These are phyloP conservation scores for Leuciscus idus DNA, from an alignment of 2,113 vertebrate species.

Conservation along the genomic window DNA sequence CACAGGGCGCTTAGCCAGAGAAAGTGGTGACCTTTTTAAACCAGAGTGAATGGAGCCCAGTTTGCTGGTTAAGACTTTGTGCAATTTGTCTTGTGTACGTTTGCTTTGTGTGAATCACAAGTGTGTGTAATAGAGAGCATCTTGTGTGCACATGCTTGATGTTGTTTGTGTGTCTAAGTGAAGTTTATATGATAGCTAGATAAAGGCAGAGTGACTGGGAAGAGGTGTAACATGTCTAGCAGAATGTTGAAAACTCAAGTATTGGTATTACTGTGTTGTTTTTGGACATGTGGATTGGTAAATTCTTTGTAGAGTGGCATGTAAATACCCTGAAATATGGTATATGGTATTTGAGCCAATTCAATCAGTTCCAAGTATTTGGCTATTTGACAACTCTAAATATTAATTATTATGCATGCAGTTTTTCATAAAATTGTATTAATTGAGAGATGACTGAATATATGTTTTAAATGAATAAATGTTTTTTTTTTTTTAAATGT, in stretches of 20 bases:
- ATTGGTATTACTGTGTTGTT: background rate
- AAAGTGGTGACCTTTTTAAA: conserved; percentile 99
- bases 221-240: background rate
- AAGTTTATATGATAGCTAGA: background rate
- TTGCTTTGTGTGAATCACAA: conserved; percentile 68
- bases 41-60: conserved; percentile 95
- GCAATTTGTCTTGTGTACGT: conserved; percentile 43
- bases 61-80: conserved; percentile 21
- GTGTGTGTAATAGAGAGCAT: conserved; percentile 10
- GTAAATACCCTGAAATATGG: background rate
- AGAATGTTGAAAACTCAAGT: background rate
- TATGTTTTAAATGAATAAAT: too few species aligned
- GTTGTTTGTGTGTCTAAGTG: conserved; percentile 69
- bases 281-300: background rate
- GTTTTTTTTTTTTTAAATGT: too few species aligned
- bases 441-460: background rate
- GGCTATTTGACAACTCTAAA: background rate
- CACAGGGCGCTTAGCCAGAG: conserved; percentile 90
- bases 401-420: background rate
- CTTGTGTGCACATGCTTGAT: conserved; percentile 12
- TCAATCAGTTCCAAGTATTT: background rate
- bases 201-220: background rate
- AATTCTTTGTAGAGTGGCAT: background rate
- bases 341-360: too few species aligned
- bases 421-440: background rate